Evolutionary conservation across 2,888 invertebrate species (phyloP), one percentile per base, ranked within the genome.

Genomic region (Drosophila buzzatii): DNA sequence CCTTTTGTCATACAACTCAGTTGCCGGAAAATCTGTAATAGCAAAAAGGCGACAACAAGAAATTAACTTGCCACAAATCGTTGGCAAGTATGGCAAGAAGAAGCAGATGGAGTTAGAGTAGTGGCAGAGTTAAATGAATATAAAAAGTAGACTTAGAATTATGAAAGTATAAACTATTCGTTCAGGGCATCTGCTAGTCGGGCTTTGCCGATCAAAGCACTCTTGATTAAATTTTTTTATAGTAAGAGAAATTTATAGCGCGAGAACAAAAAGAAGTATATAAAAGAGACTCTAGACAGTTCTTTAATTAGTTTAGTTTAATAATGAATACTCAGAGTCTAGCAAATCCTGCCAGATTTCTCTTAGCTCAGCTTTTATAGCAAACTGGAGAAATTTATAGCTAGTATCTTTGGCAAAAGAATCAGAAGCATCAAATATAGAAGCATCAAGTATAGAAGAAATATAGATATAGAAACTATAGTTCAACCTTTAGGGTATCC

Each of bases 1-100:
- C 77, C 83, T 71, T 65, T 65, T 85, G 71, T 60, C 68, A 47
- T 37, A 16, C 44, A 41, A 41, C 12, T 23, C 59, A 37, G 47
- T 70, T 59, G 65, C 70, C 59, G 68, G 52, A 59, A 61, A 67
- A 58, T 51, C 53, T 65, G 64, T 70, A 66, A 56, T 63, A 56
- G 67, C 41, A 52, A n/a, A 47, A 45, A 33, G 18, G 16, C 51
- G 52, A 33, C 51, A 58, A 39, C 39, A 16, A 27, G 27, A 70
- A 79, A 62, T 58, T 62, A 52, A 56, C 53, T 66, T 59, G 35
- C 39, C 18, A 20, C 47, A 61, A 35, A 58, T 20, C 27, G 37
- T n/a, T 6, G 37, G 42, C 20, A 69, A 37, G 37, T 5, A 31
- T 2, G 2, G n/a, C 10, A 31, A 31, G n/a, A 16, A 31, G 31